These are phyloP conservation scores for Amphiura filiformis DNA, from an alignment of 35 echinoderm and acorn worm species.

Conservation along the genomic window DNA sequence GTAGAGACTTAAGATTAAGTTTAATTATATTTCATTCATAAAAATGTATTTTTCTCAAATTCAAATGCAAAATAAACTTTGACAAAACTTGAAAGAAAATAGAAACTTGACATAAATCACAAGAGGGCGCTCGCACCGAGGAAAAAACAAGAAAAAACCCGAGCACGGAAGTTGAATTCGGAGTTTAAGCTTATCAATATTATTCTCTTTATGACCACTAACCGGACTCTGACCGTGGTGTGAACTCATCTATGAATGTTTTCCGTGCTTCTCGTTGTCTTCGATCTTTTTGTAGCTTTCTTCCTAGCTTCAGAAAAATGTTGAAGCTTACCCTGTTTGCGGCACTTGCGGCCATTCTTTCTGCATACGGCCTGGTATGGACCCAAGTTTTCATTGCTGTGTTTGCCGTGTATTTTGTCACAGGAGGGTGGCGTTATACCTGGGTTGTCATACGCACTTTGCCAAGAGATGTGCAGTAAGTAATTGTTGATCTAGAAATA, in stretches of 20 bases:
- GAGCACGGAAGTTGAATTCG: too few relatives aligned
- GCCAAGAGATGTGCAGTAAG: slow-evolving; percentile 81
- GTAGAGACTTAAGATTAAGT: too few relatives aligned
- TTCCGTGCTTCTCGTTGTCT: background rate
- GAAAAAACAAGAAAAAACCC: too few relatives aligned
- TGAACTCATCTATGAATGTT: background rate
- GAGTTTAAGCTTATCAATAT: too few relatives aligned
- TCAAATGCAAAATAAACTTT: too few relatives aligned
- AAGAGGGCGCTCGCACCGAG: too few relatives aligned
- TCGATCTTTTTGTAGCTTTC: background rate
- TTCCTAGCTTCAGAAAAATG: background rate
- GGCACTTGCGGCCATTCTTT: background rate
- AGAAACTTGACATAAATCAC: too few relatives aligned
- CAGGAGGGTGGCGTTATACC: slow-evolving; percentile 81
- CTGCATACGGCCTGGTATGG: slow-evolving; percentile 23
- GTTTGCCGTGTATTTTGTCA: slow-evolving; percentile 63
- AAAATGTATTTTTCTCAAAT: too few relatives aligned
- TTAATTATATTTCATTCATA: too few relatives aligned
- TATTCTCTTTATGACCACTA: background rate
- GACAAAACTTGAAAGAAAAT: too few relatives aligned
- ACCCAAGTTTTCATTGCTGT: slow-evolving; percentile 34
- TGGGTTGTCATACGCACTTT: slow-evolving; percentile 58
- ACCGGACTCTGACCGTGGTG: background rate
- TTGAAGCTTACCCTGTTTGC: background rate
- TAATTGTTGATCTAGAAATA: background rate